A percentile compares a stretch with the other conserved stretches of the same genome.
phyloP scores from a whole-genome alignment of 2,888 invertebrate species.

The Drosophila cyrtoloma region DNA sequence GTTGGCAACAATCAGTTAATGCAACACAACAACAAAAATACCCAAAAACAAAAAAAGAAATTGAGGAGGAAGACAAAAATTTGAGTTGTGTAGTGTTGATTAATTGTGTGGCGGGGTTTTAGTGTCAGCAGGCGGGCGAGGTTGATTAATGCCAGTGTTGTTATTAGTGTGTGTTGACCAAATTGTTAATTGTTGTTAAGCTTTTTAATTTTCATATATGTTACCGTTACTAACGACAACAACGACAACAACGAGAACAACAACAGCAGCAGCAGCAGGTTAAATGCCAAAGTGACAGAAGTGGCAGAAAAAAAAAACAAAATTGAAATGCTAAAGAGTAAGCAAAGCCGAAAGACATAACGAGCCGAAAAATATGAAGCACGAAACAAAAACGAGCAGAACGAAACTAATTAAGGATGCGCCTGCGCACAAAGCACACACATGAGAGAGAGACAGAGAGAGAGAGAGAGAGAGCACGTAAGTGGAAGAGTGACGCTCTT shows the following conservation, averaged over 20 bases:
- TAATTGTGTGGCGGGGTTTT: constrained; percentile 57
- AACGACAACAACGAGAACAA: constrained; percentile 10
- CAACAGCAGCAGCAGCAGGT: constrained; percentile 30
- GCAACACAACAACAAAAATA: constrained; percentile 36
- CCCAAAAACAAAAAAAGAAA: background rate
- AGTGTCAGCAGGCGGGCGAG: constrained; percentile 51
- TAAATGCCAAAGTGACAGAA: constrained; percentile 46
- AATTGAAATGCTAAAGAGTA: background rate
- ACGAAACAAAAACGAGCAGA: constrained; percentile 13
- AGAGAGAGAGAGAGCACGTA: background rate
- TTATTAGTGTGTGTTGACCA: constrained; percentile 45
- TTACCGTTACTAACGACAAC: constrained; percentile 29
- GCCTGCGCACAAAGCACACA: constrained; percentile 50
- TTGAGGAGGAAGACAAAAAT: background rate
- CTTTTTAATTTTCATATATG: constrained; percentile 72
- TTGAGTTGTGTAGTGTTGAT: constrained; percentile 53
- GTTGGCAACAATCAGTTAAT: constrained; percentile 73
- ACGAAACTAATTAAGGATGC: constrained; percentile 71
- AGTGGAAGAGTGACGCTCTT: constrained; percentile 47
- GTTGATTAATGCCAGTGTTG: constrained; percentile 64
- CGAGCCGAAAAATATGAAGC: constrained; percentile 13
- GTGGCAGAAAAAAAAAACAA: background rate
- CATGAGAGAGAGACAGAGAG: background rate
- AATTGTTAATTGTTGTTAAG: constrained; percentile 77
- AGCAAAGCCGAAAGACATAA: constrained; percentile 24